These are phyloP conservation scores for Caerostris darwini DNA, from an alignment of 1,140 invertebrate species.

Conservation along the genomic window DNA sequence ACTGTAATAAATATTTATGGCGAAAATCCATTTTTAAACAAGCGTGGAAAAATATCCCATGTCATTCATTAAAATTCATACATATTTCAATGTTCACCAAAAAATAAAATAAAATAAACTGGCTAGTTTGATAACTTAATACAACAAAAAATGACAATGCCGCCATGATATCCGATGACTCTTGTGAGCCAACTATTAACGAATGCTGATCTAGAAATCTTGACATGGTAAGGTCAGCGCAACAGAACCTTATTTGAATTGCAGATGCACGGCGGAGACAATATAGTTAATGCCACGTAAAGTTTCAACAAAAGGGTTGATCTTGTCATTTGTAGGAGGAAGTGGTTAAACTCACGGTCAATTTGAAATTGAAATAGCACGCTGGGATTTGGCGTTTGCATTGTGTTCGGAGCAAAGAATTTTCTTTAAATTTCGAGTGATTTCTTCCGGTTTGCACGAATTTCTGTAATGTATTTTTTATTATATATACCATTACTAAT, in stretches of 20 bases:
- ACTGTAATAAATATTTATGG: neutral
- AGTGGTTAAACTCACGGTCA: conserved; percentile 16
- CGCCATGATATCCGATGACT: neutral
- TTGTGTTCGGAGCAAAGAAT: neutral
- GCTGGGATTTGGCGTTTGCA: neutral
- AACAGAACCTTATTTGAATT: neutral
- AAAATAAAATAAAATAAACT: neutral
- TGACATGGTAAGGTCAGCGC: neutral
- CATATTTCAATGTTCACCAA: neutral
- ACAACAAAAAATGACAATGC: neutral
- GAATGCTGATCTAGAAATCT: neutral
- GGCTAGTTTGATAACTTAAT: neutral
- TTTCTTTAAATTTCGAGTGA: no score
- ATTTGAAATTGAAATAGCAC: conserved; percentile 18
- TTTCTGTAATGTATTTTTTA: no score
- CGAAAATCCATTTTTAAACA: neutral
- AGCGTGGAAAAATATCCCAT: neutral
- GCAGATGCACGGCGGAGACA: neutral
- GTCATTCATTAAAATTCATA: conserved; percentile 14
- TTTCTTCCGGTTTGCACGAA: no score
- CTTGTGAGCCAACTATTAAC: neutral
- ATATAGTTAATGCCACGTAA: conserved; percentile 22
- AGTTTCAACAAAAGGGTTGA: neutral
- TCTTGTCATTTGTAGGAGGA: neutral
- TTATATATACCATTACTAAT: no score